Evolutionary conservation across 2,797 vertebrate genomes (phyloP), one percentile per base, ranked within the genome.

Genomic region (Hydrocynus forskahlii): DNA sequence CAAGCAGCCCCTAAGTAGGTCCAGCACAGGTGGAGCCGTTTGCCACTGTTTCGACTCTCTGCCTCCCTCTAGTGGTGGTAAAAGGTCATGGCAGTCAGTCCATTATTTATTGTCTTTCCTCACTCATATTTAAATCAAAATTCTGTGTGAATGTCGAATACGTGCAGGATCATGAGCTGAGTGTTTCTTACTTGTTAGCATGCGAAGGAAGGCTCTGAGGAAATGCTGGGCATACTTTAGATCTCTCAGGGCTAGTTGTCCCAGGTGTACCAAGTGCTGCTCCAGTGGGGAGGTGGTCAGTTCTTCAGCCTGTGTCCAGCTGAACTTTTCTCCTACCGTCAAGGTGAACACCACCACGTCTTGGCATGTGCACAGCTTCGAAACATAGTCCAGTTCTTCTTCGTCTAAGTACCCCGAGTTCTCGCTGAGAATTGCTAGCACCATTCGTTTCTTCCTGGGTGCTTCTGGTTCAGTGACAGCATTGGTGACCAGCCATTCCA

Each of bases 331-430:
- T 7, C 96, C 95, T 29, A 97, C 89, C 0, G 92, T 93, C 84
- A 97, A 84, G 63, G 94, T 93, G 21, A 97, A 95, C 84, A 97
- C 1, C 0, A 92, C 91, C 76, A 96, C 90, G 1, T 95, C 96
- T 54, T 93, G 90, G 82, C 97, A 97, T 84, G 94, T 94, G 81
- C 94, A 95, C 86, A 93, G 92, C 0, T 89, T 88, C 48, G 96
- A 89, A 73, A 95, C 17, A 82, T 91, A 88, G 64, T 77, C 87
- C 76, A 97, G 87, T 83, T 80, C 92, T 76, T 90, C 89, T 75
- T 8, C 86, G 89, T 96, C 96, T 87, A 88, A 85, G 0, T 0
- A 12, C 45, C 91, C 92, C 1, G 94, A 95, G 88, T 92, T 80
- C 5, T 94, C 92, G 35, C 93, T 94, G 8, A 95, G 78, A 35